These are phyloP conservation scores for Crossaster papposus DNA, from an alignment of 53 echinoderm and acorn worm genomes.

Conservation along the genomic window DNA sequence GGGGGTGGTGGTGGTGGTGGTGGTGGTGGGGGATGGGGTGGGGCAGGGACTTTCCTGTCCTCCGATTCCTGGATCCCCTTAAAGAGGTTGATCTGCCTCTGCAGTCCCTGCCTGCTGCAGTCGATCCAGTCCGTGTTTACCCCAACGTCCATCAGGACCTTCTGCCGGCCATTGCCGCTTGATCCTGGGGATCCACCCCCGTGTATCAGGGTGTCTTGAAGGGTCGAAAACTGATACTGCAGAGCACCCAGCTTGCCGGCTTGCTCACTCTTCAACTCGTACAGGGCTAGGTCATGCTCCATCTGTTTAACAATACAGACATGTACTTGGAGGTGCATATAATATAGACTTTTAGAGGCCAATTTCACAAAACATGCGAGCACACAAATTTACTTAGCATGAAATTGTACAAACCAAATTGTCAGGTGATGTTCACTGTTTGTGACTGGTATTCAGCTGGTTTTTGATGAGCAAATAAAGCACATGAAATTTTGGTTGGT, in stretches of 20 bases:
- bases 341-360: too few species aligned
- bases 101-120: constrained; percentile 75
- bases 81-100: constrained; percentile 90
- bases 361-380: too few species aligned
- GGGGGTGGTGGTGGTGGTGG: too few species aligned
- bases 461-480: too few species aligned
- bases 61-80: constrained; percentile 59
- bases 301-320: constrained; percentile 51
- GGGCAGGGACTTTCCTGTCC: not conserved
- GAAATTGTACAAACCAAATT: too few species aligned
- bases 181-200: constrained; percentile 23
- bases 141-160: constrained; percentile 66
- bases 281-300: constrained; percentile 75
- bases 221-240: constrained; percentile 68
- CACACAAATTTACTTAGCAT: too few species aligned
- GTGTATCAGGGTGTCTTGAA: constrained; percentile 46
- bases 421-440: too few species aligned
- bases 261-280: constrained; percentile 76
- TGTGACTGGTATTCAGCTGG: too few species aligned
- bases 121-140: constrained; percentile 91
- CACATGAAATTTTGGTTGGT: too few species aligned
- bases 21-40: constrained; percentile 64
- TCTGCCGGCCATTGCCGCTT: constrained; percentile 17
- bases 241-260: constrained; percentile 66
- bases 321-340: too few species aligned